Base-by-base conservation (phyloP, 2,113 vertebrate species). In the Cheirogaleus medius region DNA sequence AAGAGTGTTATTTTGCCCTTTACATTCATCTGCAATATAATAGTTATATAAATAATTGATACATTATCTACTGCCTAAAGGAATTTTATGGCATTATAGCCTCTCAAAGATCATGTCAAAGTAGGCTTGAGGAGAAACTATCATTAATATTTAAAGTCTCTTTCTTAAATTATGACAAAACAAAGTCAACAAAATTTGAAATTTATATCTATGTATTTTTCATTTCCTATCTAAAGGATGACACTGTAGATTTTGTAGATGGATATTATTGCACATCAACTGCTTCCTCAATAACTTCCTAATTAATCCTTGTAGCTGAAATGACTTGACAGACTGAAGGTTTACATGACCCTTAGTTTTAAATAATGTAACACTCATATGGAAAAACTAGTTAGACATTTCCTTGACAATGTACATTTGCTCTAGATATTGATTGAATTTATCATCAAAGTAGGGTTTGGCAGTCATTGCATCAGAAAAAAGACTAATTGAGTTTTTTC, bases 1-100 rank as follows among this genome's bases (percentile, higher is more conserved):
- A 88, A 91, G 86, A 92, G 37, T 95, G 52, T 89, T 42, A 76
- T 15, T 74, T 64, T 95, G 63, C 27, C 60, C 63, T 97, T 84
- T 88, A 47, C 8, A 54, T 81, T 71, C 29, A 73, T 60, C 92
- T 81, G 32, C 8, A 68, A 69, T 47, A 80, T 76, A 94, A 81
- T 64, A 94, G 49, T 27, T 44, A 34, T 5, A 82, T 93, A 78
- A 96, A 97, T 91, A 95, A 96, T 95, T 95, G 58, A 95, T 89
- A 85, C 73, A 82, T 39, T 54, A 34, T 68, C 89, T 87, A 58
- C 49, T 90, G 9, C 71, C 58, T 87, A 87, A 82, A 95, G 21
- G 47, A 94, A 90, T 87, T 63, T 64, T 76, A 42, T 92, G 39
- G 18, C 37, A 84, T 74, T 68, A 44, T 13, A 15, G 7, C 92